Conservation (phyloP, 2,113 vertebrate genomes). For the Laticauda colubrina region DNA sequence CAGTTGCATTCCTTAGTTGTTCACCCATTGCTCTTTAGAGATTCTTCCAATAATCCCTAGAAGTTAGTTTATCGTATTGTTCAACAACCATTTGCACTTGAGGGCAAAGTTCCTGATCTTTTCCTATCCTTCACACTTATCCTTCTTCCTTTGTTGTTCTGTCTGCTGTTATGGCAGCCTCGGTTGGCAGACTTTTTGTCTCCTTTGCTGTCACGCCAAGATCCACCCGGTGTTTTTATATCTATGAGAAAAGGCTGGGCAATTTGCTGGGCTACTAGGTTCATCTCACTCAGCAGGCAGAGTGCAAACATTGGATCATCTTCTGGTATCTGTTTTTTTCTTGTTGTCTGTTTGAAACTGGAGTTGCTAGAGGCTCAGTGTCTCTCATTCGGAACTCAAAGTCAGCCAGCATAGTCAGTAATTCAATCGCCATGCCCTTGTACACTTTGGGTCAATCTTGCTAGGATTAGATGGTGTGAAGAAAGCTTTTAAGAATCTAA, state of each 20-base stretch:
- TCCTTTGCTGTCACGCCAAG: conserved; percentile 9
- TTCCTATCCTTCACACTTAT: not conserved
- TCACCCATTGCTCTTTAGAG: conserved; percentile 11
- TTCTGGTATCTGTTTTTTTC: not conserved
- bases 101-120: conserved; percentile 21
- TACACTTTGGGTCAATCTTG: not conserved
- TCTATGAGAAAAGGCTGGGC: not conserved
- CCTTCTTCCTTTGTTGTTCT: conserved; percentile 7
- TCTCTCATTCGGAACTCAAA: not conserved
- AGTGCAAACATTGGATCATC: conserved; percentile 14
- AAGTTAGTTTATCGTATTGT: conserved; percentile 18
- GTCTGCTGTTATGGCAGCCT: conserved; percentile 31
- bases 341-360: conserved; percentile 1
- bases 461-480: not conserved
- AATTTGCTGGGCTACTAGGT: conserved; percentile 4
- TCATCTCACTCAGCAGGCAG: conserved; percentile 13
- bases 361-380: not conserved
- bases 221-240: conserved; percentile 20
- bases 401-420: not conserved
- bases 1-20: conserved; percentile 6
- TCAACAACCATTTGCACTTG: not conserved
- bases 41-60: conserved; percentile 7
- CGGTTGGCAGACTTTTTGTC: conserved; percentile 24
- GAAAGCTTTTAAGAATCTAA: not conserved
- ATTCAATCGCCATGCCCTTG: not conserved